Base-by-base conservation (phyloP, 92 coral and sea anemone genomes). In the Zoanthus gigantus region DNA sequence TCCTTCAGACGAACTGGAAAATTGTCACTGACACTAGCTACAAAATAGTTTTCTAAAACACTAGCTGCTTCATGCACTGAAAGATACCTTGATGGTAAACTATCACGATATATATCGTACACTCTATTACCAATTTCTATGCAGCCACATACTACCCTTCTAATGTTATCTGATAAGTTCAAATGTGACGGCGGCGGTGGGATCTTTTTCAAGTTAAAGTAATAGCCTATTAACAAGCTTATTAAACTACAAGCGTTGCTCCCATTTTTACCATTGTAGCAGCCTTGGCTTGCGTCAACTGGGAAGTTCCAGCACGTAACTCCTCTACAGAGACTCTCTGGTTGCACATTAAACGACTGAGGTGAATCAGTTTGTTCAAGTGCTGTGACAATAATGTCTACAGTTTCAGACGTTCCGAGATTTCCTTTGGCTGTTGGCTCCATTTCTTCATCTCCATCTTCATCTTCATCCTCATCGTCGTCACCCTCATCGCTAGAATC, bases 41-140 rank as follows among this genome's bases (percentile, higher is more conserved):
- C 74, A 32, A 79, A 44, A 82, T 82, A 86, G 31, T 66, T 78
- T 16, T 69, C 81, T 23, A 88, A 57, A 2, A 90, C 80, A 45
- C 77, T 72, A 23, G 88, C 91, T 31, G 93, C 93, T 76, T 93
- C 93, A 14, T 93, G 85, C 3, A 93, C 65, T 0, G 93, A 93
- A 14, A 90, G 86, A 66, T 90, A 93, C 48, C 93, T 72, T 61
- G 87, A 83, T 7, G 92, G 93, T 60, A 93, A 81, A 78, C 82
- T 84, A 3, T 88, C 87, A 6, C 92, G 88, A 76, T 45, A 93
- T 57, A 84, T 10, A 79, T 90, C 87, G 52, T 93, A 93, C 53
- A 88, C 66, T n/a, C 77, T 71, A 69, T 93, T 93, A 17, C 93
- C 92, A 1, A 88, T 57, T 45, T 88, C 79, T 5, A 90, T 79